Conservation (phyloP, 1,140 invertebrate species). For the Heterodera schachtii region DNA sequence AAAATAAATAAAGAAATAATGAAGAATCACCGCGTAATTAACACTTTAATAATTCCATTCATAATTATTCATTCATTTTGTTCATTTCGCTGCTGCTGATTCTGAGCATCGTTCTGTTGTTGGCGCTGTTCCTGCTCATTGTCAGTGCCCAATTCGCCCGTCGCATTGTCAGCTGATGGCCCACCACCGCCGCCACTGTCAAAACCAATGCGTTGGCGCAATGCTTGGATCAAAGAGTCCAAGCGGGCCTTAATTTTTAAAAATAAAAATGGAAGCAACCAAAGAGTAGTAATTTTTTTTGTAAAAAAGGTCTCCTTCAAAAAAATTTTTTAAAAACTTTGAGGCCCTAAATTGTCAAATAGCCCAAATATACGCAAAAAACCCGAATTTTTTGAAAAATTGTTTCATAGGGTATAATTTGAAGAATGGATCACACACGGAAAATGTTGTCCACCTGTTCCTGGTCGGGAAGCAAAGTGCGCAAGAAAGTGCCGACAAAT, state of each 20-base stretch:
- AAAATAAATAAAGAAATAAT: too few species aligned
- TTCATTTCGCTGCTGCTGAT: neutral
- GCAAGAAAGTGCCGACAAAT: conserved; percentile 25
- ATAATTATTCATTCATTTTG: neutral
- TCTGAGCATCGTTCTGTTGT: neutral
- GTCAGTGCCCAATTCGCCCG: neutral
- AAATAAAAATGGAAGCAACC: neutral
- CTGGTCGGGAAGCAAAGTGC: conserved; percentile 35
- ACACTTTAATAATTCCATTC: neutral
- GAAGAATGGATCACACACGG: neutral
- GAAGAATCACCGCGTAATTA: too few species aligned
- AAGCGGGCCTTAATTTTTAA: neutral
- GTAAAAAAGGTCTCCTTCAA: too few species aligned
- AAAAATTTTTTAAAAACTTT: too few species aligned
- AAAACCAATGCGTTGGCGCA: neutral
- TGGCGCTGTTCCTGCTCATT: neutral
- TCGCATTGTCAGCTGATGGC: neutral
- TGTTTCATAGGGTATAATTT: too few species aligned
- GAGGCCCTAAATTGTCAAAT: too few species aligned
- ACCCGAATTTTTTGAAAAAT: too few species aligned
- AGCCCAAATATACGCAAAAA: too few species aligned
- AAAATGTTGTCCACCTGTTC: conserved; percentile 29
- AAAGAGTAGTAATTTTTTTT: too few species aligned
- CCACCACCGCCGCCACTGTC: conserved; percentile 2
- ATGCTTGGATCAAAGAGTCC: conserved; percentile 1